Percentiles rank a stretch among this genome's conserved stretches.
phyloP scores from a whole-genome alignment of 2,888 invertebrate genomes.

The Zygogramma bicolorata region DNA sequence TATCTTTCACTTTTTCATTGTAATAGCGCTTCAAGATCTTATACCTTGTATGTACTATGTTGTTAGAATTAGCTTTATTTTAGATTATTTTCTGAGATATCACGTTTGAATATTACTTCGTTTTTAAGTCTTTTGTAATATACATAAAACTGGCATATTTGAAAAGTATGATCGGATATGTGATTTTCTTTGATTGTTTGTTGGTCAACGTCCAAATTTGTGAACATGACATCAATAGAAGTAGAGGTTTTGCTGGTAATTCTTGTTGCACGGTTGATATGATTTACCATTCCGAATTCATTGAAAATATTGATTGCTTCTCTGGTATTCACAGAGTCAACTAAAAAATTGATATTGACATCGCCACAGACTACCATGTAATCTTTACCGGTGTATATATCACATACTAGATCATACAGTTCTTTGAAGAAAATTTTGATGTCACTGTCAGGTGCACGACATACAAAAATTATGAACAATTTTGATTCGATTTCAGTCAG shows the following conservation, averaged over 20 bases:
- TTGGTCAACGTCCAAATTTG: conserved; percentile 11
- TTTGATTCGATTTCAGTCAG: conserved; percentile 1
- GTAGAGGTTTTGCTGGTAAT: conserved; percentile 12
- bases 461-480: not conserved
- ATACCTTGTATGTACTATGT: conserved; percentile 3
- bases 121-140: not conserved
- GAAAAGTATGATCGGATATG: conserved; percentile 10
- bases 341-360: conserved; percentile 2
- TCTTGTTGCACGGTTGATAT: not conserved
- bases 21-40: conserved; percentile 11
- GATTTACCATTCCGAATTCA: conserved; percentile 10
- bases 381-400: conserved; percentile 9
- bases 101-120: not conserved
- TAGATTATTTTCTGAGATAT: not conserved
- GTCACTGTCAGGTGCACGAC: conserved; percentile 8
- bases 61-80: not conserved
- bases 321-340: conserved; percentile 5
- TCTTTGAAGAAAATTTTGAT: not conserved
- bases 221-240: conserved; percentile 14
- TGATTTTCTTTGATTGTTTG: conserved; percentile 10
- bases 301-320: conserved; percentile 8
- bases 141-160: not conserved
- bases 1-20: conserved; percentile 9
- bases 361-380: conserved; percentile 1
- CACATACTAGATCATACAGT: conserved; percentile 5